Evolutionary conservation across 2,888 invertebrate genomes (phyloP).

Genomic region (Operophtera brumata): DNA sequence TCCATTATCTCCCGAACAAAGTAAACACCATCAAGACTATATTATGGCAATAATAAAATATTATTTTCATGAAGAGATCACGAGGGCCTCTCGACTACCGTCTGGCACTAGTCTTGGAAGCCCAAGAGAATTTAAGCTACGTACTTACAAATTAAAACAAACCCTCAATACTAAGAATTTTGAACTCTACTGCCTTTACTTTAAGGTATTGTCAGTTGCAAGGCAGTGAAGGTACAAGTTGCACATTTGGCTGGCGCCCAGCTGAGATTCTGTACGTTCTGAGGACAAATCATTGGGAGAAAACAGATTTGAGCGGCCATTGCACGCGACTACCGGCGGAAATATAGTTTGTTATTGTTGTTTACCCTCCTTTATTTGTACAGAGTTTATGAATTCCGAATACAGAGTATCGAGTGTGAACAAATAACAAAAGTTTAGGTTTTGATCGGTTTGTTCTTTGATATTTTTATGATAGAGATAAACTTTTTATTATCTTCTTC

Average conservation of each 20-base stretch:
- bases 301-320: slow-evolving; percentile 75
- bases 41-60: slow-evolving; percentile 67
- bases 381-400: slow-evolving; percentile 39
- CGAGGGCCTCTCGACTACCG: slow-evolving; percentile 57
- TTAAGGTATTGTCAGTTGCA: slow-evolving; percentile 32
- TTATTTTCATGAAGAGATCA: slow-evolving; percentile 72
- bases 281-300: slow-evolving; percentile 78
- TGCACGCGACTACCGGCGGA: slow-evolving; percentile 54
- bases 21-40: slow-evolving; percentile 49
- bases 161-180: slow-evolving; percentile 20
- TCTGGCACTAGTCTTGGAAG: slow-evolving; percentile 53
- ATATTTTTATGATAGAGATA: no score
- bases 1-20: slow-evolving; percentile 40
- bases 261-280: slow-evolving; percentile 70
- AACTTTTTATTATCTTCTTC: no score
- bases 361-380: slow-evolving; percentile 47
- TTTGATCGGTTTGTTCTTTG: neutral
- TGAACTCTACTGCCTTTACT: slow-evolving; percentile 32
- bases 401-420: slow-evolving; percentile 37
- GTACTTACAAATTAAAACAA: slow-evolving; percentile 47
- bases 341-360: slow-evolving; percentile 65
- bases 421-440: slow-evolving; percentile 31
- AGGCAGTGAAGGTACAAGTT: slow-evolving; percentile 46
- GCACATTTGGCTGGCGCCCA: slow-evolving; percentile 75
- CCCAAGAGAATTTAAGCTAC: slow-evolving; percentile 65